Base-by-base conservation (phyloP, 2,888 invertebrate genomes). In the Drosophila hamatofila region DNA sequence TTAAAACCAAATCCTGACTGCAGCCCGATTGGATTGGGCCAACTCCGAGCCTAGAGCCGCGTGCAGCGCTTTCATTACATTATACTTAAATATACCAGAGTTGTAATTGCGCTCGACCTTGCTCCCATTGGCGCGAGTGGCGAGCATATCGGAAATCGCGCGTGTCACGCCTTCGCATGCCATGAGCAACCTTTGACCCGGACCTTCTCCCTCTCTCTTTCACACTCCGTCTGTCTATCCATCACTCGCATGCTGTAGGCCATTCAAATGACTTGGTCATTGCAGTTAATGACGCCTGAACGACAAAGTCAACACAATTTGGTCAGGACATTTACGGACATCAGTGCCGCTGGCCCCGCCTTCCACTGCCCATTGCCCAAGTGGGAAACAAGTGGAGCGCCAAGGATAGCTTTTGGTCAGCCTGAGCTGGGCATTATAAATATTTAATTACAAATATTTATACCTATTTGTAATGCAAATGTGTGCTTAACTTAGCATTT, bases 221-320 rank as follows among this genome's bases (percentile, higher is more conserved):
- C 33, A 1, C 35, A 1, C 14, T 16, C 7, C n/a, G 51, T 27
- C 35, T 18, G n/a, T 33, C 39, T 12, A 27, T n/a, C 18, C 37
- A 23, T 21, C 62, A 37, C 25, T 54, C 59, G 60, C 63, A 27
- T 63, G 66, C 61, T 64, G 61, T 55, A 41, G 39, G 51, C 63
- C 61, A 78, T 75, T 85, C 75, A 78, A 83, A 87, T 83, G 80
- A 78, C 86, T 86, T 74, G 83, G 89, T 81, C 89, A 84, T 80
- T 86, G 78, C 78, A 86, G 87, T 89, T 84, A 84, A 88, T 84
- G 89, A 89, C 80, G 87, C 87, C 78, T 87, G 84, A 83, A 61
- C 65, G 67, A 6, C 64, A 75, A 67, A 78, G 71, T 80, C 67
- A 80, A 78, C 78, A 78, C 80, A 63, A 57, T 78, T 63, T 52